Percentiles rank a stretch among this genome's conserved stretches.
phyloP scores from a whole-genome alignment of 2,888 invertebrate species.

The Cremastinae sp. region DNA sequence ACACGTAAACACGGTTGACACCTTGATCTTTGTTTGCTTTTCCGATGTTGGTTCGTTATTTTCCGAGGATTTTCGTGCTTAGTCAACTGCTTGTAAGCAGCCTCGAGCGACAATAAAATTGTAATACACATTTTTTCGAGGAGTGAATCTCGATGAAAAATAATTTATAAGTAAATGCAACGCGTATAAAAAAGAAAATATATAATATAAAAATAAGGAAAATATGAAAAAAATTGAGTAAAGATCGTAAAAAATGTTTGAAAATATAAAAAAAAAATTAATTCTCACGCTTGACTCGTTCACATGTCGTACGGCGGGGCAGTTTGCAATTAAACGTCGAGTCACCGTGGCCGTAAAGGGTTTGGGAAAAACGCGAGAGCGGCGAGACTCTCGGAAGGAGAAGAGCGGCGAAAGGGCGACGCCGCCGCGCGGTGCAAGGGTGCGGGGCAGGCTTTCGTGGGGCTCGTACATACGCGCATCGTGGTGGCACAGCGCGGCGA shows the following conservation, averaged over 20 bases:
- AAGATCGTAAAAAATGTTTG: too few species aligned
- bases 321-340: constrained; percentile 77
- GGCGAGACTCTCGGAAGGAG: constrained; percentile 33
- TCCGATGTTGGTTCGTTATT: too few species aligned
- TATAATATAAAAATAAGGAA: too few species aligned
- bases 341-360: constrained; percentile 70
- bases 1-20: not conserved
- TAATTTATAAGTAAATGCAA: too few species aligned
- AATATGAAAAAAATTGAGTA: too few species aligned
- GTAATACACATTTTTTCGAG: too few species aligned
- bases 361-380: constrained; percentile 32
- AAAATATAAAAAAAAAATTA: too few species aligned
- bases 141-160: too few species aligned
- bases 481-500: constrained; percentile 68
- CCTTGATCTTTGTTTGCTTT: not conserved
- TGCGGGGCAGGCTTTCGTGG: constrained; percentile 52
- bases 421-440: constrained; percentile 32
- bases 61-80: too few species aligned
- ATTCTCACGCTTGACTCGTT: not conserved
- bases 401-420: constrained; percentile 25
- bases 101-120: too few species aligned
- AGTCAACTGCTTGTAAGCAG: too few species aligned
- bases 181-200: too few species aligned
- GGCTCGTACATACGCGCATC: constrained; percentile 55
- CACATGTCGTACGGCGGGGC: constrained; percentile 48